phyloP scores from a whole-genome alignment of 92 coral and sea anemone species.

The Epizoanthus stellaris region DNA sequence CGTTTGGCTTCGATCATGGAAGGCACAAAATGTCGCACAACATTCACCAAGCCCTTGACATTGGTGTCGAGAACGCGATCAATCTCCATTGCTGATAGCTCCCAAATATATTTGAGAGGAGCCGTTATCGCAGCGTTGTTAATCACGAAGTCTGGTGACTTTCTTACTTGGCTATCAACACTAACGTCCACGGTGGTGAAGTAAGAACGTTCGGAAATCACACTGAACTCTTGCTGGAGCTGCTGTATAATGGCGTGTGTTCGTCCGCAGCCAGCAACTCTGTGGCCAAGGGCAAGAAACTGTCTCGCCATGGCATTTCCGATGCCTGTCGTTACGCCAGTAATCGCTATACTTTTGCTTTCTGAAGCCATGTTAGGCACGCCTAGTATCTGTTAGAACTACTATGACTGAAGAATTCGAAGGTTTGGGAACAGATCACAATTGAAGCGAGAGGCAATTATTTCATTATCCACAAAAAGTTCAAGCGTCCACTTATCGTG shows the following conservation, averaged over 20 bases:
- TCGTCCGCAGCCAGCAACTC: conserved; percentile 45
- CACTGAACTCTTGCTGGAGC: conserved; percentile 3
- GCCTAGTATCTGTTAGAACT: too few relatives aligned
- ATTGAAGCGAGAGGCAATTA: too few relatives aligned
- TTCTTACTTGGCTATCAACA: conserved; percentile 11
- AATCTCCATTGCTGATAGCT: conserved; percentile 18
- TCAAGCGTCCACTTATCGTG: too few relatives aligned
- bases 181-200: conserved; percentile 27
- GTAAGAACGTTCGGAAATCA: background rate
- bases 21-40: conserved; percentile 40
- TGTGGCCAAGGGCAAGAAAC: conserved; percentile 27
- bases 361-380: background rate
- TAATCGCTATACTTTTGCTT: conserved; percentile 18
- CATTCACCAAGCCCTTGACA: conserved; percentile 35
- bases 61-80: conserved; percentile 37
- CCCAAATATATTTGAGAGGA: background rate
- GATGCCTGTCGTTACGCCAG: conserved; percentile 29
- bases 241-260: conserved; percentile 3
- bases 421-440: too few relatives aligned
- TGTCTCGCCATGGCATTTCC: conserved; percentile 41
- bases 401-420: too few relatives aligned
- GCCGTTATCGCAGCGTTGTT: conserved; percentile 35
- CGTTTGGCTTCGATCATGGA: conserved; percentile 1
- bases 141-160: conserved; percentile 29
- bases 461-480: too few relatives aligned